Conservation (phyloP, 92 coral and sea anemone species). For the Porites evermanni region DNA sequence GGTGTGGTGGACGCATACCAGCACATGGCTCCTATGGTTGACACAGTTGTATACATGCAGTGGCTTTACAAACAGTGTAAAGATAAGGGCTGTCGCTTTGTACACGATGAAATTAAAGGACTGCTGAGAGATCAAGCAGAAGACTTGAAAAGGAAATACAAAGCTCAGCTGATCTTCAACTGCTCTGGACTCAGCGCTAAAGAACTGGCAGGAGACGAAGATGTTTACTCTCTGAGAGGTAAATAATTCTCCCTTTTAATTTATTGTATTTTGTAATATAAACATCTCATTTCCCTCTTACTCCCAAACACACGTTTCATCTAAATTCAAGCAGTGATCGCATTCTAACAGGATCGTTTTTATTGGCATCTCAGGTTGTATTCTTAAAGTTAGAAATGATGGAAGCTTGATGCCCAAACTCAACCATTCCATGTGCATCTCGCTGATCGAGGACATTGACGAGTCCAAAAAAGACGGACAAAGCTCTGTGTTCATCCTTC, state of each 20-base stretch:
- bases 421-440: conserved; percentile 31
- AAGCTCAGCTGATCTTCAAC: conserved; percentile 51
- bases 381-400: conserved; percentile 36
- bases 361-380: not conserved
- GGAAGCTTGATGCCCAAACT: conserved; percentile 39
- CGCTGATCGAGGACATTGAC: conserved; percentile 16
- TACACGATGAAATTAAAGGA: conserved; percentile 35
- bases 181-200: conserved; percentile 59
- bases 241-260: not conserved
- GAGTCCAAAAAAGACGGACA: conserved; percentile 37
- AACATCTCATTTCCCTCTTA: too few relatives aligned
- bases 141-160: conserved; percentile 40
- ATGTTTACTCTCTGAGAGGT: conserved; percentile 58
- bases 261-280: not conserved
- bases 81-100: conserved; percentile 50
- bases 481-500: conserved; percentile 32
- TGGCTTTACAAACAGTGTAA: conserved; percentile 64
- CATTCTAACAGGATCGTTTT: not conserved
- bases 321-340: not conserved
- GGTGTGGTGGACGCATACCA: conserved; percentile 48
- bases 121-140: conserved; percentile 50
- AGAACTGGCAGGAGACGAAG: conserved; percentile 63
- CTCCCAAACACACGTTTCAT: not conserved
- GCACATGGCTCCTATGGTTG: conserved; percentile 60
- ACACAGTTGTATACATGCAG: conserved; percentile 50